Percentiles rank a stretch among this genome's conserved stretches.
Evolutionary conservation across 2,888 invertebrate species (phyloP).

Genomic region (Heteromyza rotundicornis): DNA sequence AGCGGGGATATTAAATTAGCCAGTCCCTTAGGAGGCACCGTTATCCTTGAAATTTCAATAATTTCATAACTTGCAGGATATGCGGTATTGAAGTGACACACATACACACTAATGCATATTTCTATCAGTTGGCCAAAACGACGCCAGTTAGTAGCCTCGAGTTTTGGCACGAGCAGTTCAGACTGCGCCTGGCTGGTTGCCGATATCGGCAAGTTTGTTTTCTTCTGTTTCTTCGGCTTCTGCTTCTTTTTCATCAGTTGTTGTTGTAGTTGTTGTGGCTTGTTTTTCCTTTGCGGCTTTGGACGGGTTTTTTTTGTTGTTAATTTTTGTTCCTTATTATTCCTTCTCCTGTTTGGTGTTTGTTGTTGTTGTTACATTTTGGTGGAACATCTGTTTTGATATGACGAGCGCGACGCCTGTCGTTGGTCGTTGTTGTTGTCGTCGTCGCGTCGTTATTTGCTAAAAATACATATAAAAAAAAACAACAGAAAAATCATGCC

Average conservation of each 20-base stretch:
- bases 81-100: not conserved
- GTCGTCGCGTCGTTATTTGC: conserved; percentile 16
- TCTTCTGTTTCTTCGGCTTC: not conserved
- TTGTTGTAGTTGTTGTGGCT: conserved; percentile 4
- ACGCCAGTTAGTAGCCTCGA: too few relatives aligned
- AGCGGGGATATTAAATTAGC: not conserved
- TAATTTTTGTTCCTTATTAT: conserved; percentile 17
- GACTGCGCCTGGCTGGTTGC: not conserved
- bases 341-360: conserved; percentile 16
- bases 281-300: not conserved
- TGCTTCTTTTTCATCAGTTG: conserved; percentile 1
- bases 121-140: too few relatives aligned
- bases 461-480: conserved; percentile 7
- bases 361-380: conserved; percentile 25
- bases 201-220: conserved; percentile 14
- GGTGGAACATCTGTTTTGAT: conserved; percentile 50
- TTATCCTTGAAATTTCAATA: not conserved
- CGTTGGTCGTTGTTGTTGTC: conserved; percentile 1
- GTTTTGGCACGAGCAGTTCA: conserved; percentile 23
- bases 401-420: conserved; percentile 21
- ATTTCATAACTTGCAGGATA: not conserved
- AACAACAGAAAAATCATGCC: not conserved
- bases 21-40: not conserved
- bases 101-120: not conserved
- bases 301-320: conserved; percentile 6